Base-by-base conservation (phyloP, 1,140 invertebrate species). In the Heliothis subflexa region DNA sequence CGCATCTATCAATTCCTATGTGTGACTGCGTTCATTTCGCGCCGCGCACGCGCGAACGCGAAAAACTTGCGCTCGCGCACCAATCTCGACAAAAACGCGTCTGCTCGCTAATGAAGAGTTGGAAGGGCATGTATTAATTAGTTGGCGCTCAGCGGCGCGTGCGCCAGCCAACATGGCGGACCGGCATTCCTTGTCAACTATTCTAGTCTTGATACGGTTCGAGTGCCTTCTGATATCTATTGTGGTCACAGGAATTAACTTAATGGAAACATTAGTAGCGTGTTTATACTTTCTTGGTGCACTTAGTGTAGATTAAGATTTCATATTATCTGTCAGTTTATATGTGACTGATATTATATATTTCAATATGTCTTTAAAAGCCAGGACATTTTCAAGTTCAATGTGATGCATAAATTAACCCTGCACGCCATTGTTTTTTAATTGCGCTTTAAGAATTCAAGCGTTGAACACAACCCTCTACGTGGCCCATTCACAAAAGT, bases 61-160 rank as follows among this genome's bases (percentile, higher is more conserved):
- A 81, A 86, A 85, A 88, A 84, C 21, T 78, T 28, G 61, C 54
- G 49, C 52, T 59, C 45, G 72, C 62, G 66, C 66, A 76, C 21
- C 66, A 45, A 80, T 78, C 55, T 45, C 71, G 14, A 81, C 72
- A 92, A 91, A 92, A 92, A 92, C 80, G 78, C 88, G 90, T 91
- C 89, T 91, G 85, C 85, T 70, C 82, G 81, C 82, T 88, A 89
- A 89, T 89, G 85, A 90, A 87, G 86, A 91, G 84, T 83, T 88
- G 83, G 85, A 88, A 91, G 91, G 87, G 91, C 87, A 86, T 82
- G 86, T 86, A 86, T 87, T 88, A 90, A 91, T 91, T 90, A 90
- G 79, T 72, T 76, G 81, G 84, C 85, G 88, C 81, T 82, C 85
- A 85, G 45, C 85, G 85, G 86, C 90, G 89, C 91, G 90, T 89